phyloP scores from a whole-genome alignment of 1,140 invertebrate species.

The Scaptomyza graminum region DNA sequence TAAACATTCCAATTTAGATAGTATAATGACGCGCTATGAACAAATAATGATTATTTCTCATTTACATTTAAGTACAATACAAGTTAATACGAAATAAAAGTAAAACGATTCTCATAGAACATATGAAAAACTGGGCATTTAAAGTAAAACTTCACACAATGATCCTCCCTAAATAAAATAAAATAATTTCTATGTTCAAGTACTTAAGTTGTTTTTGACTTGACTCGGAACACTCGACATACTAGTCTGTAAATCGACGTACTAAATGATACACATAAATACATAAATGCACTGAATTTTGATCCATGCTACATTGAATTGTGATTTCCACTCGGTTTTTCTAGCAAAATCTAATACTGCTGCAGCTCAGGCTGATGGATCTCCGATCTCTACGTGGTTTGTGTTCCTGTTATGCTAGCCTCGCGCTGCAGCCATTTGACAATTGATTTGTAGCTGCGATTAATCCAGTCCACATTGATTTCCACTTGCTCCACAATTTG shows the following conservation, averaged over 20 bases:
- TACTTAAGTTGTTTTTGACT: constrained; percentile 40
- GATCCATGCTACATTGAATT: constrained; percentile 28
- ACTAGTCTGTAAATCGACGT: constrained; percentile 40
- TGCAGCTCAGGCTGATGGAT: constrained; percentile 37
- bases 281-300: constrained; percentile 31
- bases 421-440: constrained; percentile 87
- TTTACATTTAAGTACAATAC: constrained; percentile 80
- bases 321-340: constrained; percentile 24
- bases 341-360: constrained; percentile 62
- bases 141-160: constrained; percentile 37
- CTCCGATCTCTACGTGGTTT: constrained; percentile 17
- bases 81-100: constrained; percentile 62
- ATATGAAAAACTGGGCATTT: constrained; percentile 43
- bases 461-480: constrained; percentile 92
- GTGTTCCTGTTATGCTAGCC: constrained; percentile 12
- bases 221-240: constrained; percentile 38
- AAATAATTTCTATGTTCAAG: constrained; percentile 5
- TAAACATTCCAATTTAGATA: constrained; percentile 46
- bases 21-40: constrained; percentile 30
- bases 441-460: constrained; percentile 89
- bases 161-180: background rate
- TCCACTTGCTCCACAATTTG: constrained; percentile 91
- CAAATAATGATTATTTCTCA: constrained; percentile 50
- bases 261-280: constrained; percentile 58
- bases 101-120: constrained; percentile 57